Percentiles rank a stretch among this genome's conserved stretches.
These are phyloP conservation scores for Plagodis dolabraria DNA, from an alignment of 2,888 invertebrate species.

Conservation along the genomic window DNA sequence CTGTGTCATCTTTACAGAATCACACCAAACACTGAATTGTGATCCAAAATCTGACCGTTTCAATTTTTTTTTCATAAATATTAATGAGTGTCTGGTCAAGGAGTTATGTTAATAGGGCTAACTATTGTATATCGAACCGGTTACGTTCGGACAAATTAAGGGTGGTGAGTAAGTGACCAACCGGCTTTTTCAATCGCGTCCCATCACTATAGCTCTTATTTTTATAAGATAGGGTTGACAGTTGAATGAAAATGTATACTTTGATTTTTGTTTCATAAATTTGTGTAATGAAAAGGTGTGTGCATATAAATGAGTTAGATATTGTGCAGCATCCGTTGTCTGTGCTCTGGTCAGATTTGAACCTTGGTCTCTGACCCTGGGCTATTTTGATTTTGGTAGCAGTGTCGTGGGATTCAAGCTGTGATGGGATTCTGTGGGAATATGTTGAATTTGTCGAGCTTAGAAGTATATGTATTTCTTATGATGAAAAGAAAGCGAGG, in stretches of 20 bases:
- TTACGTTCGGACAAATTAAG: constrained; percentile 74
- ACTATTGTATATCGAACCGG: constrained; percentile 74
- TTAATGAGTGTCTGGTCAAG: constrained; percentile 81
- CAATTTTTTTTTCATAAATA: constrained; percentile 60
- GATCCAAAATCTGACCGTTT: constrained; percentile 30
- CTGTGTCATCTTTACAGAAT: constrained; percentile 34
- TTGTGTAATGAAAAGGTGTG: constrained; percentile 69
- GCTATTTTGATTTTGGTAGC: constrained; percentile 56
- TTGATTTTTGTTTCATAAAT: constrained; percentile 10
- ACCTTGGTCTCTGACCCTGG: constrained; percentile 73
- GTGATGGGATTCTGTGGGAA: constrained; percentile 75
- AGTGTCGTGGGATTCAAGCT: constrained; percentile 72
- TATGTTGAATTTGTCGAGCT: constrained; percentile 1
- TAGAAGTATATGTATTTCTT: no score
- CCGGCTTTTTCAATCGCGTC: constrained; percentile 10
- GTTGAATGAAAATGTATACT: constrained; percentile 29
- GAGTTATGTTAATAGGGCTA: constrained; percentile 80
- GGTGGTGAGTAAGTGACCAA: constrained; percentile 63
- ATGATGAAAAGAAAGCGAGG: no score
- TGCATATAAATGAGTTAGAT: constrained; percentile 76
- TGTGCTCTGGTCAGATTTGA: constrained; percentile 60
- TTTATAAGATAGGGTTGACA: constrained; percentile 37
- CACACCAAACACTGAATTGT: constrained; percentile 36
- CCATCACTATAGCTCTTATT: constrained; percentile 28
- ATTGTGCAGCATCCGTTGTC: constrained; percentile 73